Evolutionary conservation across 2,113 vertebrate species (phyloP).

Genomic region (Corythornis madagascariensis): DNA sequence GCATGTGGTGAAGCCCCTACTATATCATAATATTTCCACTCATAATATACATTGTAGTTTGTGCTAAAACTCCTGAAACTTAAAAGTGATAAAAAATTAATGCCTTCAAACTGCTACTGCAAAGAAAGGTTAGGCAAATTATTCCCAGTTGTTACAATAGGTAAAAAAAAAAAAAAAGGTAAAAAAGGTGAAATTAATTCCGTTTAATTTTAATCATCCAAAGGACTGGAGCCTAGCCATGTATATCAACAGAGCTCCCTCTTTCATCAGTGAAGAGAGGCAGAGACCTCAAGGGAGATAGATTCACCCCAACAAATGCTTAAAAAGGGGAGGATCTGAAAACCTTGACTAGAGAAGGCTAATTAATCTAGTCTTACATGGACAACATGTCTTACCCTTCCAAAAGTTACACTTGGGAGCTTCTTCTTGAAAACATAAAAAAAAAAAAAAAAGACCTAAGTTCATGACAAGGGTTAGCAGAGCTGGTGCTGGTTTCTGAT

Average conservation of each 20-base stretch:
- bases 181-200: background rate
- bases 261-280: background rate
- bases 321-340: background rate
- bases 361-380: fast-evolving
- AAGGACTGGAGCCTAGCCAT: background rate
- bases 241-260: background rate
- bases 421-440: background rate
- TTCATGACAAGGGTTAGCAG: background rate
- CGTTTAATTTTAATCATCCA: background rate
- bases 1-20: constrained; percentile 3
- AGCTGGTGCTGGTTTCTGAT: background rate
- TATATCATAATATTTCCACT: constrained; percentile 46
- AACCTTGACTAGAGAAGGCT: background rate
- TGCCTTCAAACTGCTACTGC: background rate
- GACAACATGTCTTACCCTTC: background rate
- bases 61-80: constrained; percentile 13
- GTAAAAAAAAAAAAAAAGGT: background rate
- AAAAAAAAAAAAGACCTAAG: background rate
- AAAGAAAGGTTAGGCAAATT: background rate
- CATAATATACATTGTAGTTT: background rate
- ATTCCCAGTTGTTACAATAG: background rate
- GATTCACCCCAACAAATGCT: background rate
- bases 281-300: background rate
- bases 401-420: background rate
- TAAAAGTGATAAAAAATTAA: constrained; percentile 7